Conservation (phyloP, 2,888 invertebrate genomes). For the Cyclophora punctaria region DNA sequence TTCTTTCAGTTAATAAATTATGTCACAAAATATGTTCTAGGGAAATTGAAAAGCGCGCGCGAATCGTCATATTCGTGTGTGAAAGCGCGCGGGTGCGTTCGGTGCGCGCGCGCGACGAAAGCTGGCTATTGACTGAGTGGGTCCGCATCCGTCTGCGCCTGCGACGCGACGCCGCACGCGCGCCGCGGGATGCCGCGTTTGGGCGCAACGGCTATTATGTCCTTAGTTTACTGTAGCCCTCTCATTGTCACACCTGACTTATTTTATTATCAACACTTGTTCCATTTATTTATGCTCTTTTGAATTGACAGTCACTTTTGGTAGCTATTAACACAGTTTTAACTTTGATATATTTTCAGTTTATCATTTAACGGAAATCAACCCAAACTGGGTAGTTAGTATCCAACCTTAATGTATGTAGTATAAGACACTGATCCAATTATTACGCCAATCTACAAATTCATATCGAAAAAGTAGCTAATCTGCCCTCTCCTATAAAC, state of each 20-base stretch:
- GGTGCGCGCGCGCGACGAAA: slow-evolving; percentile 62
- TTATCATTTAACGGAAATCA: too few relatives aligned
- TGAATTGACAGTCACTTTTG: too few relatives aligned
- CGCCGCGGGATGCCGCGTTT: slow-evolving; percentile 50
- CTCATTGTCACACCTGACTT: slow-evolving; percentile 23
- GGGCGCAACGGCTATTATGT: slow-evolving; percentile 55
- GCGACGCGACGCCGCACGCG: slow-evolving; percentile 29
- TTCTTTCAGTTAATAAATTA: slow-evolving; percentile 7
- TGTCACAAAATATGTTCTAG: slow-evolving; percentile 13
- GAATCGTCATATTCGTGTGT: slow-evolving; percentile 36
- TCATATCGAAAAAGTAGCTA: too few relatives aligned
- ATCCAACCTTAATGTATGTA: too few relatives aligned
- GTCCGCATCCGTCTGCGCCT: slow-evolving; percentile 36
- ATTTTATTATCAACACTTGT: slow-evolving; percentile 28
- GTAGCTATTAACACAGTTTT: too few relatives aligned
- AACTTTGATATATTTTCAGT: too few relatives aligned
- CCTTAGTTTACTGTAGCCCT: slow-evolving; percentile 26
- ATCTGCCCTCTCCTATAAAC: too few relatives aligned
- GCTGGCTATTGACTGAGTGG: slow-evolving; percentile 61
- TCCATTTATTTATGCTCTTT: slow-evolving; percentile 4
- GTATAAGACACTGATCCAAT: too few relatives aligned
- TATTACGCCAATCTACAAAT: too few relatives aligned
- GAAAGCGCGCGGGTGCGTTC: slow-evolving; percentile 24
- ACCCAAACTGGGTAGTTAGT: too few relatives aligned
- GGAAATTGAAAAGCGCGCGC: slow-evolving; percentile 26